Base-by-base conservation (phyloP, 2,113 vertebrate genomes). In the Thymallus thymallus region DNA sequence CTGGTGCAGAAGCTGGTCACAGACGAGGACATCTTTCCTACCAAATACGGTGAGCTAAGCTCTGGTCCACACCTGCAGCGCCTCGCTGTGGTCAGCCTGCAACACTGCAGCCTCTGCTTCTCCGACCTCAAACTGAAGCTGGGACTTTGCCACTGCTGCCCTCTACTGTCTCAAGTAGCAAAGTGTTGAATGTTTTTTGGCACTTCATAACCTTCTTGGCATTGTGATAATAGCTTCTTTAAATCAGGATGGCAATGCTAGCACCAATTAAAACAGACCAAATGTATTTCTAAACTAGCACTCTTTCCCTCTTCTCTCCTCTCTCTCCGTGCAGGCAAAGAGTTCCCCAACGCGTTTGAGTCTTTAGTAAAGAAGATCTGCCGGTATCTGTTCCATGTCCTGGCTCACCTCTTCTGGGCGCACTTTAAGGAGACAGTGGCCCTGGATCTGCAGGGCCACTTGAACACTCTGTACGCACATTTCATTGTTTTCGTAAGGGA, bases 381-480 rank as follows among this genome's bases (percentile, higher is more conserved):
- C 94, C 94, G 93, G 85, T 95, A 95, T 90, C 92, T 99, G 81
- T 99, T 98, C 90, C 97, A 98, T 0, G 96, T 99, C 90, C 91
- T 98, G 93, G 97, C 96, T 68, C 98, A 99, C 93, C 98, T 99
- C 93, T 99, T 99, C 94, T 98, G 95, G 86, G 93, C 95, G 84
- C 97, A 99, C 93, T 99, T 99, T 93, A 97, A 97, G 88, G 97
- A 99, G 94, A 98, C 95, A 1, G 93, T 98, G 92, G 94, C 94
- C 74, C 93, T 99, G 77, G 96, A 98, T 88, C 95, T 99, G 83
- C 98, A 99, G 82, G 96, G 95, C 91, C 98, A 99, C 90, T 93
- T 99, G 93, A 99, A 99, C 93, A 97, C 97, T 14, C 94, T 99
- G 76, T 99, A 98, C 74, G 92, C 91, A 91, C 97, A 99, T 93